A percentile compares a stretch with the other conserved stretches of the same genome.
Evolutionary conservation across 2,797 vertebrate genomes (phyloP).

Genomic region (Monodelphis domestica): DNA sequence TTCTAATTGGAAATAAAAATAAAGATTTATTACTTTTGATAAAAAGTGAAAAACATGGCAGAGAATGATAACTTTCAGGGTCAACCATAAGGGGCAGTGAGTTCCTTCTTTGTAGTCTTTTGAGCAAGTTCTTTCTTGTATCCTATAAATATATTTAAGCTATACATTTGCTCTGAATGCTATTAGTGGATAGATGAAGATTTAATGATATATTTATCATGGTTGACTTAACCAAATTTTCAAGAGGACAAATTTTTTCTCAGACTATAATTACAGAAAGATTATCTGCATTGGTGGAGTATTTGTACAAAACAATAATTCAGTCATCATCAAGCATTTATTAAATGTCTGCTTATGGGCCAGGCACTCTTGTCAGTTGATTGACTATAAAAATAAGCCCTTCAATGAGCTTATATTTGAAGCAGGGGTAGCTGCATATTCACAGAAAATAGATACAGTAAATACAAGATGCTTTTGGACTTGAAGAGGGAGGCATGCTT

Average conservation of each 20-base stretch:
- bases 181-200: background rate
- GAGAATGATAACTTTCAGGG: background rate
- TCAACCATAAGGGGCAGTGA: constrained; percentile 9
- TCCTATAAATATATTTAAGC: background rate
- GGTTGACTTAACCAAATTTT: background rate
- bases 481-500: background rate
- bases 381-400: background rate
- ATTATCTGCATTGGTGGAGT: background rate
- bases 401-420: background rate
- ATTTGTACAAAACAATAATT: background rate
- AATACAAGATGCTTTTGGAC: background rate
- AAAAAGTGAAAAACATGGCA: constrained; percentile 4
- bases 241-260: background rate
- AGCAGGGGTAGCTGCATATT: background rate
- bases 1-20: constrained; percentile 25
- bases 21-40: constrained; percentile 45
- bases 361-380: background rate
- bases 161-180: background rate
- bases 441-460: background rate
- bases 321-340: background rate
- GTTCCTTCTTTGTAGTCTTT: constrained; percentile 7
- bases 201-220: background rate
- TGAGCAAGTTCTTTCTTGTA: constrained; percentile 15
- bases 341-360: background rate
- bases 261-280: background rate